Conservation (phyloP, 2,797 vertebrate genomes). For the Euthynnus affinis region DNA sequence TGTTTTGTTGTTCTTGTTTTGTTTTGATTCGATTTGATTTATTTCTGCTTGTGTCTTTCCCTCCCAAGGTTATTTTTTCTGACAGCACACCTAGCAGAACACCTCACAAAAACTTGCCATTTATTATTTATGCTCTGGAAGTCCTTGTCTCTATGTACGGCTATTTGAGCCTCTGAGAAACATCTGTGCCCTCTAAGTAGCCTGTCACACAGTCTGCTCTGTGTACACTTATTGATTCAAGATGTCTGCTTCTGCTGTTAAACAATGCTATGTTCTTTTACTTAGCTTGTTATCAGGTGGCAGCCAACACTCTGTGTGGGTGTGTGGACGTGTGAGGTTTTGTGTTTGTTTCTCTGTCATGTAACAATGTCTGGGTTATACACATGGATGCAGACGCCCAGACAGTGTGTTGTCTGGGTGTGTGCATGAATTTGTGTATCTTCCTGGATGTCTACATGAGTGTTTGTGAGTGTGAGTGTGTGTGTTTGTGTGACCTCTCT, state of each 20-base stretch:
- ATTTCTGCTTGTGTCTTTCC: conserved; percentile 31
- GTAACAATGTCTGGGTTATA: conserved; percentile 4
- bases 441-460: conserved; percentile 7
- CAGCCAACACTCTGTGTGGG: conserved; percentile 7
- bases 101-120: conserved; percentile 33
- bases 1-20: background rate
- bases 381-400: conserved; percentile 6
- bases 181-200: conserved; percentile 59
- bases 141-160: conserved; percentile 36
- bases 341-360: conserved; percentile 28
- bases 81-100: conserved; percentile 30
- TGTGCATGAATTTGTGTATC: conserved; percentile 5
- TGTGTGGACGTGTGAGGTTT: conserved; percentile 21
- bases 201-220: conserved; percentile 45
- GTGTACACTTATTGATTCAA: conserved; percentile 58
- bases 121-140: conserved; percentile 59
- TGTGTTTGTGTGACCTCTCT: conserved; percentile 24
- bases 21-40: conserved; percentile 32
- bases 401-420: conserved; percentile 11
- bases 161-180: conserved; percentile 53
- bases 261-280: conserved; percentile 42
- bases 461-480: conserved; percentile 3
- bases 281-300: conserved; percentile 39
- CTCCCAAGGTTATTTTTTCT: conserved; percentile 51
- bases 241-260: conserved; percentile 54